Base-by-base conservation (phyloP, 2,113 vertebrate species). In the Petroica traversi region DNA sequence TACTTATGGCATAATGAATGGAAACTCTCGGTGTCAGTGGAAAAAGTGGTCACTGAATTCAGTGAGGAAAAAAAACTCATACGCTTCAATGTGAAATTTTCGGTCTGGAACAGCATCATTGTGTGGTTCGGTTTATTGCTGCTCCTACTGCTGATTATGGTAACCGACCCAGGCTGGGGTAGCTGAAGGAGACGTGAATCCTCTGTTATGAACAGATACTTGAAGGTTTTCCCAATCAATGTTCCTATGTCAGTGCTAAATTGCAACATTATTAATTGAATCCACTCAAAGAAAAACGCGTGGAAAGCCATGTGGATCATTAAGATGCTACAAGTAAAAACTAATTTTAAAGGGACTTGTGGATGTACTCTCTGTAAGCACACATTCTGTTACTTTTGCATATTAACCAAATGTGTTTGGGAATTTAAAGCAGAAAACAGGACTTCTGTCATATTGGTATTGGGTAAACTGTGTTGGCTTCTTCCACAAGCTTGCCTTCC, bases 11-110 rank as follows among this genome's bases (percentile, higher is more conserved):
- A 86, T 96, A 97, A 95, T 93, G 92, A 97, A 92, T 97, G 94
- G 96, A 97, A 97, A 95, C 79, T 95, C 72, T 94, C 26, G 1
- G 82, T 95, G 89, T 92, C 85, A 92, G 94, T 91, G 94, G 90
- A 96, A 96, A 95, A 97, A 95, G 88, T 82, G 59, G 88, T 95
- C 93, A 81, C 83, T 95, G 85, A 95, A 96, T 94, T 97, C 75
- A 76, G 63, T 11, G 63, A 95, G 85, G 17, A 28, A 88, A 85
- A 85, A 33, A 85, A 73, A 14, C 10, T 80, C 1, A 0, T 22
- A 55, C 15, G 4, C 58, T 94, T 93, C 25, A 45, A 6, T 67
- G 82, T 84, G 59, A 93, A 93, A 76, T 93, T 72, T 84, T 91
- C 0, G 0, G 79, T 92, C 80, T 94, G 62, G 41, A 92, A 20